Conservation (phyloP, 2,888 invertebrate genomes). For the Lucinisca nassula region DNA sequence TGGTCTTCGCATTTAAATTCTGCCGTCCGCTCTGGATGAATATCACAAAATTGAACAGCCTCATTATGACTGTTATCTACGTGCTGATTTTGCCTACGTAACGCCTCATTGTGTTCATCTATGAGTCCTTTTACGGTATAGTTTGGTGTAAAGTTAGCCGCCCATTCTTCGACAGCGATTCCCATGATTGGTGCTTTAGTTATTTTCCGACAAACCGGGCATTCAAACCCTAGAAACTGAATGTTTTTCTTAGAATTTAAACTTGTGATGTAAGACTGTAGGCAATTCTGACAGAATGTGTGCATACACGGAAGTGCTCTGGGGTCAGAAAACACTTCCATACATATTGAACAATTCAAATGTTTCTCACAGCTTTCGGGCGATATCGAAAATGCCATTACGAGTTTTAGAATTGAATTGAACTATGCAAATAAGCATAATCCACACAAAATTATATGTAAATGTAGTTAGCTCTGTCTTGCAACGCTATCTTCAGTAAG, state of each 20-base stretch:
- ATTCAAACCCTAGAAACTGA: slow-evolving; percentile 3
- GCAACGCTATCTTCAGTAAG: too few species aligned
- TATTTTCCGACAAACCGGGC: slow-evolving; percentile 42
- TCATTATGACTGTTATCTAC: background rate
- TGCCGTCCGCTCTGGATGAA: slow-evolving; percentile 22
- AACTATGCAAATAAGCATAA: too few species aligned
- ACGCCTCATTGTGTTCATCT: slow-evolving; percentile 2
- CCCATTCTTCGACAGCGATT: slow-evolving; percentile 30
- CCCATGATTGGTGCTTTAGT: slow-evolving; percentile 18
- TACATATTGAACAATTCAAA: slow-evolving; percentile 26
- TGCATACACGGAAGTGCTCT: slow-evolving; percentile 54
- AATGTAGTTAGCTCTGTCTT: too few species aligned
- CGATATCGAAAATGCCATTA: slow-evolving; percentile 10
- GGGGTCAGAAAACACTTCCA: slow-evolving; percentile 35
- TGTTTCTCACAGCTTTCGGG: background rate
- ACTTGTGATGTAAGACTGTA: slow-evolving; percentile 41
- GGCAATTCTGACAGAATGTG: slow-evolving; percentile 44
- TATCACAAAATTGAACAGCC: background rate
- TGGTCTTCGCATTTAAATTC: slow-evolving; percentile 45
- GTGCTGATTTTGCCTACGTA: background rate
- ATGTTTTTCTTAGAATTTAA: background rate
- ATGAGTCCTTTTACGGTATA: slow-evolving; percentile 35
- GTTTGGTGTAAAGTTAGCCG: slow-evolving; percentile 42
- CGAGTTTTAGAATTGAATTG: too few species aligned
- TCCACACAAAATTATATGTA: too few species aligned